phyloP scores from a whole-genome alignment of 2,888 invertebrate species.

The Graphium colonna region DNA sequence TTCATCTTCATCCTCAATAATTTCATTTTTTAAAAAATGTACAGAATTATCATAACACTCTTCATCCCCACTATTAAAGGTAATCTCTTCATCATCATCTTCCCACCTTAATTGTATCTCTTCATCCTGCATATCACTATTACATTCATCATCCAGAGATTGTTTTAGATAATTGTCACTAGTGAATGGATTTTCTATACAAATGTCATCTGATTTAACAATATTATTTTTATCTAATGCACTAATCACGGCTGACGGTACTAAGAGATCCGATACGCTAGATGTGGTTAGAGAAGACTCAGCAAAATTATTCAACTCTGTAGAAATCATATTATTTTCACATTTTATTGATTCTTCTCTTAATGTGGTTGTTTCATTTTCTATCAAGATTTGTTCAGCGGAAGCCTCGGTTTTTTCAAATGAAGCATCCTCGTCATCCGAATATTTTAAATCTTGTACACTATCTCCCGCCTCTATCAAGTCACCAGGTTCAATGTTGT shows the following conservation, averaged over 20 bases:
- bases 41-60: neutral
- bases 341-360: neutral
- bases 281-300: neutral
- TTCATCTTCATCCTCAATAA: neutral
- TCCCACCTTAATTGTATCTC: constrained; percentile 52
- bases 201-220: constrained; percentile 9
- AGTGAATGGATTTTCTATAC: neutral
- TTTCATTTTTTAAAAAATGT: too few relatives aligned
- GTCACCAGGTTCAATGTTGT: neutral
- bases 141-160: constrained; percentile 9
- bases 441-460: neutral
- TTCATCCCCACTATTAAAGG: constrained; percentile 16
- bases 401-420: neutral
- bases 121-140: constrained; percentile 36
- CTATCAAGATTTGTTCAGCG: neutral
- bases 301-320: neutral
- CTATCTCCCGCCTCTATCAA: neutral
- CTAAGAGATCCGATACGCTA: neutral
- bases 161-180: constrained; percentile 5
- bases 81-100: constrained; percentile 38
- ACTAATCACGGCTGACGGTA: neutral
- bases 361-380: neutral
- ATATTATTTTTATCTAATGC: neutral
- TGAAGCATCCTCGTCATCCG: neutral
- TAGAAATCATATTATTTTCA: neutral